phyloP scores from a whole-genome alignment of 2,888 invertebrate species.

The Craniophora ligustri region DNA sequence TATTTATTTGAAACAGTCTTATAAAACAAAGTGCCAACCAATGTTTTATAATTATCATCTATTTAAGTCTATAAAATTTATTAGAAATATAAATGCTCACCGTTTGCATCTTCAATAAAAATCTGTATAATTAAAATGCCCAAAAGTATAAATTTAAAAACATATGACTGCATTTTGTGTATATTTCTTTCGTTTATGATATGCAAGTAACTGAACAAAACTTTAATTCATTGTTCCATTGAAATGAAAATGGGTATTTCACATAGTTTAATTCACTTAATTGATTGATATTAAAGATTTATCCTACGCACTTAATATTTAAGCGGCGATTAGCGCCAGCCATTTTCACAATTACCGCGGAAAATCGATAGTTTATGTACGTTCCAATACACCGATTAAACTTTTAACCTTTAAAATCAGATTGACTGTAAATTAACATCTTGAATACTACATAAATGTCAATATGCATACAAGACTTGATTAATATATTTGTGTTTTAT shows the following conservation, averaged over 20 bases:
- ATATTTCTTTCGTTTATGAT: neutral
- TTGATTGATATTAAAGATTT: slow-evolving; percentile 28
- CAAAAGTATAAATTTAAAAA: slow-evolving; percentile 56
- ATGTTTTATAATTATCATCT: neutral
- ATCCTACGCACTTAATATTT: slow-evolving; percentile 39
- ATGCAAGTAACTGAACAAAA: slow-evolving; percentile 4
- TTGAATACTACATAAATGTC: no score
- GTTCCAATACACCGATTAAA: slow-evolving; percentile 56
- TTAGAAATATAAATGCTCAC: slow-evolving; percentile 28
- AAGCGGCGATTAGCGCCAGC: slow-evolving; percentile 29
- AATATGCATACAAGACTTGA: no score
- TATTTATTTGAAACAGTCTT: neutral
- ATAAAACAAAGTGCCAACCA: neutral
- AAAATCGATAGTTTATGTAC: slow-evolving; percentile 65
- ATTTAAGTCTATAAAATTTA: no score
- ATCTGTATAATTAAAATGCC: slow-evolving; percentile 57
- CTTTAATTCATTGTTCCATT: slow-evolving; percentile 4
- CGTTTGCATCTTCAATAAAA: slow-evolving; percentile 57
- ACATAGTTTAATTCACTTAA: slow-evolving; percentile 9
- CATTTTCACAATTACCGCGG: slow-evolving; percentile 62
- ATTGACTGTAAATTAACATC: no score
- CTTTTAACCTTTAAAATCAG: no score
- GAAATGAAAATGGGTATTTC: slow-evolving; percentile 1
- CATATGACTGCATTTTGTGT: slow-evolving; percentile 54
- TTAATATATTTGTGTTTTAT: neutral